Percentiles rank a stretch among this genome's conserved stretches.
Conservation (phyloP, 2,113 vertebrate genomes). For the Gallinago paraguaiae region DNA sequence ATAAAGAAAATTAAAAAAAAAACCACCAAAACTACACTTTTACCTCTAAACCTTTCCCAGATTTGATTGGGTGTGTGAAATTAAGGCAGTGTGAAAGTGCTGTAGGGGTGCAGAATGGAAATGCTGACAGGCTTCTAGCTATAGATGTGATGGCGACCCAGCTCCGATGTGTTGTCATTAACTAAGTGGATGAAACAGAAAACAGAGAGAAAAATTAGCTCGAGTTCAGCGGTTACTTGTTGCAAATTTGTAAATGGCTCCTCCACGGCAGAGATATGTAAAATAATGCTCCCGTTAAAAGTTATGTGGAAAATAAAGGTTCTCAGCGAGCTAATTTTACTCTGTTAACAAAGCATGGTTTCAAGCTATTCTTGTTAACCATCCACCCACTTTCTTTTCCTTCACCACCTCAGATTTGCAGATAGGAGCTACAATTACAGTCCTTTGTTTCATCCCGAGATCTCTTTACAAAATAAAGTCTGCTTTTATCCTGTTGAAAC, state of each 20-base stretch:
- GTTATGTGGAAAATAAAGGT: slow-evolving; percentile 62
- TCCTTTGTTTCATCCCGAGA: slow-evolving; percentile 70
- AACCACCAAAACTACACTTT: background rate
- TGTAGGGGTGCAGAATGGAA: slow-evolving; percentile 22
- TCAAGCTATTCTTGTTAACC: slow-evolving; percentile 67
- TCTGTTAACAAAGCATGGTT: slow-evolving; percentile 64
- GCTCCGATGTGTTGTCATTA: background rate
- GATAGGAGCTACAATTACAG: slow-evolving; percentile 64
- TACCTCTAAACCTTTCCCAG: background rate
- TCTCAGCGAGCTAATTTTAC: slow-evolving; percentile 78
- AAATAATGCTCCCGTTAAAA: slow-evolving; percentile 61
- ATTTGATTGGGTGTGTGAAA: background rate
- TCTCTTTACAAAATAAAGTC: slow-evolving; percentile 66
- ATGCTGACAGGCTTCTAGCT: slow-evolving; percentile 12
- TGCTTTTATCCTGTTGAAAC: slow-evolving; percentile 70
- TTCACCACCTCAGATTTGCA: slow-evolving; percentile 73
- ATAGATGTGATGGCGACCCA: background rate
- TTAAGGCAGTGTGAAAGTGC: background rate
- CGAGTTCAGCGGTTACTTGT: slow-evolving; percentile 23
- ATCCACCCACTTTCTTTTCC: slow-evolving; percentile 67
- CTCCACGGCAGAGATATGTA: slow-evolving; percentile 28
- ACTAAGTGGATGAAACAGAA: slow-evolving; percentile 61
- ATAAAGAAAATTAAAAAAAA: background rate
- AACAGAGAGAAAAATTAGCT: slow-evolving; percentile 62
- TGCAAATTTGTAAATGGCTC: slow-evolving; percentile 64